Percentiles rank a stretch among this genome's conserved stretches.
Evolutionary conservation across 2,113 vertebrate genomes (phyloP).

Genomic region (Fulmarus glacialis): DNA sequence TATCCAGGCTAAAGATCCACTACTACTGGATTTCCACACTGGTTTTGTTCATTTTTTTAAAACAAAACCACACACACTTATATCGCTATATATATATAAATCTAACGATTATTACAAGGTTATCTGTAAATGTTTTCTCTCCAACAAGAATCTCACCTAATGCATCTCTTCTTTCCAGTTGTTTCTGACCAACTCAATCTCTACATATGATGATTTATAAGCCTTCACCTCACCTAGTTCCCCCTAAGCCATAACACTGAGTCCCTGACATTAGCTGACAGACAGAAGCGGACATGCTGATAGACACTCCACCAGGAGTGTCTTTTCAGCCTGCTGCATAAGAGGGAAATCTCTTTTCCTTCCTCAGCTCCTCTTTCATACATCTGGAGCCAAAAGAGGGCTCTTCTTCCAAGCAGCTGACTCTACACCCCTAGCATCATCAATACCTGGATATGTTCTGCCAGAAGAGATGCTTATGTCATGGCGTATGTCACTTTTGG

Average conservation of each 20-base stretch:
- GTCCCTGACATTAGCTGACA: not conserved
- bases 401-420: not conserved
- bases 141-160: not conserved
- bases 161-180: not conserved
- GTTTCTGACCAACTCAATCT: not conserved
- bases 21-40: not conserved
- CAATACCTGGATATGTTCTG: not conserved
- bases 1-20: not conserved
- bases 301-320: not conserved
- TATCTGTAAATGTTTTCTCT: rapidly evolving
- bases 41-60: not conserved
- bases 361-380: not conserved
- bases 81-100: too few relatives aligned
- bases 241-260: rapidly evolving
- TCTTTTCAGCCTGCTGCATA: not conserved
- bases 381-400: not conserved
- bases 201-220: rapidly evolving
- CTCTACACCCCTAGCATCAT: not conserved
- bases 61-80: not conserved
- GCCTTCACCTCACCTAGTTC: not conserved
- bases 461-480: not conserved
- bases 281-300: too few relatives aligned
- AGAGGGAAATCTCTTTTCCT: rapidly evolving
- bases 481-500: not conserved
- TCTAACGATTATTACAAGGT: not conserved